phyloP scores from a whole-genome alignment of 1,140 invertebrate species.

The Musca vetustissima region DNA sequence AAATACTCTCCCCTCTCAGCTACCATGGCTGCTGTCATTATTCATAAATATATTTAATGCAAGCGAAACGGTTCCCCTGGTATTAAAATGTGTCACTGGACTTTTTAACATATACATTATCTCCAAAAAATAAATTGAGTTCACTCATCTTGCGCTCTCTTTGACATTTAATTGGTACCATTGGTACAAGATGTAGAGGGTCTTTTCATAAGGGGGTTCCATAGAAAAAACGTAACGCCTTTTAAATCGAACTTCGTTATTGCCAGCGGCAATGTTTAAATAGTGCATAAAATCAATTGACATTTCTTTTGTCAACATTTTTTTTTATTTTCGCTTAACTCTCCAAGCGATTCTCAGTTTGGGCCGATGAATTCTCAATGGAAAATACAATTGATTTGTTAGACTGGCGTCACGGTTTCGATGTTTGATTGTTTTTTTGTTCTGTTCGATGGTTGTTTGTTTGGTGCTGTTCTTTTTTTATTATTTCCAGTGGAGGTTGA shows the following conservation, averaged over 20 bases:
- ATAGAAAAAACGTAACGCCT: too few relatives aligned
- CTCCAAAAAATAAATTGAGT: too few relatives aligned
- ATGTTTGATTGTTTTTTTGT: conserved; percentile 1
- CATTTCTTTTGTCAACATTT: conserved; percentile 30
- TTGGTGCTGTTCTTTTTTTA: not conserved
- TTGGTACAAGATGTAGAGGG: too few relatives aligned
- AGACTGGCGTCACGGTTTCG: conserved; percentile 15
- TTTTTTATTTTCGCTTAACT: not conserved
- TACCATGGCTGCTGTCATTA: too few relatives aligned
- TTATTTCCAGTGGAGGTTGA: not conserved
- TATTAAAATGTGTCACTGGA: too few relatives aligned
- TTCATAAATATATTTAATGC: too few relatives aligned
- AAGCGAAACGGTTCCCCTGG: too few relatives aligned
- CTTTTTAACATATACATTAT: too few relatives aligned
- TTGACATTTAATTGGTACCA: too few relatives aligned
- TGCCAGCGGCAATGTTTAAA: conserved; percentile 28
- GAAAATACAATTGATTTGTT: conserved; percentile 21
- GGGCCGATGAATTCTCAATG: not conserved
- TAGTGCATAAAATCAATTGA: conserved; percentile 54
- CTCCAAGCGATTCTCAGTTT: not conserved
- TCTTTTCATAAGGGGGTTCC: too few relatives aligned
- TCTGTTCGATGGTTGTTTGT: conserved; percentile 12
- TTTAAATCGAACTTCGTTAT: not conserved
- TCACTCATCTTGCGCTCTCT: too few relatives aligned
- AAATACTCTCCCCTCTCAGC: too few relatives aligned